Evolutionary conservation across 1,140 invertebrate species (phyloP), one percentile per base, ranked within the genome.

Genomic region (Drosophila erecta): DNA sequence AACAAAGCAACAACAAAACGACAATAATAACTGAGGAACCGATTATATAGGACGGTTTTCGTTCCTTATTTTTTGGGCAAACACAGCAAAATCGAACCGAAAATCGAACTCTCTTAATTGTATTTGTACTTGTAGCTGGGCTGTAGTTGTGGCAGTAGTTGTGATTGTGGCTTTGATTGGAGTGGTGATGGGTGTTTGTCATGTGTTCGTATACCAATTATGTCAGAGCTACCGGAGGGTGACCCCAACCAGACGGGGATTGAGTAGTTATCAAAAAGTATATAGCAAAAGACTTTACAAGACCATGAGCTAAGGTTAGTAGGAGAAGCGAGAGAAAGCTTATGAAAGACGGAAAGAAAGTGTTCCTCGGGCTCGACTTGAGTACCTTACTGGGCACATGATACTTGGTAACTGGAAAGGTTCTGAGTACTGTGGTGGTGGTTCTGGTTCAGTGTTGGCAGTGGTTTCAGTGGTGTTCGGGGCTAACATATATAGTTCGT

Each of bases 131-230:
- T 14, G 35, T 35, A 38, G 40, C 71, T 69, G 58, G 43, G 43
- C 62, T 72, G 58, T 73, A 30, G 17, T 41, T 76, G 58, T 81
- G 67, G 41, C 38, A 54, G 57, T 61, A 24, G 38, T 47, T 71
- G 62, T 76, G 37, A 24, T 30, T 44, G 44, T 55, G 69, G 15
- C 6, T 73, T 35, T 58, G 61, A 51, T 10, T 73, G 50, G 33
- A 33, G 17, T 30, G 27, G 44, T 22, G 60, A 47, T 60, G 47
- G 41, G 57, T 43, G 60, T 74, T 61, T 58, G 37, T 73, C 37
- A 55, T 74, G 40, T 56, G 57, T 62, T 80, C 76, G 78, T 90
- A 89, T 89, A 90, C 84, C 84, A 90, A 89, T 89, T 89, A 90
- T 90, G 72, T 84, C 79, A 80, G 76, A 87, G 84, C 79, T 83